Evolutionary conservation across 2,888 invertebrate species (phyloP).

Genomic region (Microchrysa polita): DNA sequence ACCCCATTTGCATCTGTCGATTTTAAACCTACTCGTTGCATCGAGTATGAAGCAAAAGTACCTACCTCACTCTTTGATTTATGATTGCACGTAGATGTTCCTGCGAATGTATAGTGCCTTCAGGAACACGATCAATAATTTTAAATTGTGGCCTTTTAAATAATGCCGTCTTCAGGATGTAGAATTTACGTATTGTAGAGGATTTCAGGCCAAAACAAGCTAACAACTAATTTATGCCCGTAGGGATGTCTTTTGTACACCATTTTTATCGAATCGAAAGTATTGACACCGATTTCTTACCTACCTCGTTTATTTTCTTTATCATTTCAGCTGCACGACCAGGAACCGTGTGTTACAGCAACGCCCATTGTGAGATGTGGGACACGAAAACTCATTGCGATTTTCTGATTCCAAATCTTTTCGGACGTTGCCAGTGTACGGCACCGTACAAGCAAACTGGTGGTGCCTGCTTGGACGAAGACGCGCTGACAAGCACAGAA

Average conservation of each 20-base stretch:
- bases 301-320: constrained; percentile 28
- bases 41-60: neutral
- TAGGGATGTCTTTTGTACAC: too few species aligned
- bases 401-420: constrained; percentile 87
- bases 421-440: constrained; percentile 87
- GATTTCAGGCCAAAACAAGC: too few species aligned
- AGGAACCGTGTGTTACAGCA: constrained; percentile 89
- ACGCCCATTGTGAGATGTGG: constrained; percentile 87
- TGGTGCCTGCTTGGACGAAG: constrained; percentile 69
- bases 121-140: constrained; percentile 31
- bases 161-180: too few species aligned
- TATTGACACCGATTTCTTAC: neutral
- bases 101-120: neutral
- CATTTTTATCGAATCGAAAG: too few species aligned
- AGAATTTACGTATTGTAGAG: too few species aligned
- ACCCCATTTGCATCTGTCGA: neutral
- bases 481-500: constrained; percentile 39
- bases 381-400: constrained; percentile 87
- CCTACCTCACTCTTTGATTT: constrained; percentile 18
- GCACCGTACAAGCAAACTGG: constrained; percentile 72
- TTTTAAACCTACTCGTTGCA: neutral
- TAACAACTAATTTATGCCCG: too few species aligned
- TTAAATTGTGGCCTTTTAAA: neutral
- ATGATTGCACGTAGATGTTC: neutral
- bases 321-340: constrained; percentile 80